Base-by-base conservation (phyloP, 2,113 vertebrate species). In the Scolopax mira region DNA sequence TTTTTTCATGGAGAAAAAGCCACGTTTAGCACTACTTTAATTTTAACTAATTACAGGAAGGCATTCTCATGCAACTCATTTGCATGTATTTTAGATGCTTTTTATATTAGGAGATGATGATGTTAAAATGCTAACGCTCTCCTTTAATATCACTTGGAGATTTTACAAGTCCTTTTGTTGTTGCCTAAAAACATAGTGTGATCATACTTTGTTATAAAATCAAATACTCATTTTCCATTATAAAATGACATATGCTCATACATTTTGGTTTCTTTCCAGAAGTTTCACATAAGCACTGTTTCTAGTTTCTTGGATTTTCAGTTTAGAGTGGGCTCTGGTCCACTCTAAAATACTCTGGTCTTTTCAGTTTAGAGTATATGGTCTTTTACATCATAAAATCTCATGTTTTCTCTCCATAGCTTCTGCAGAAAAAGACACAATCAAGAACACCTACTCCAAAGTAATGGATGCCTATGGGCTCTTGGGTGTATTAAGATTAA, bases 381-480 rank as follows among this genome's bases (percentile, higher is more conserved):
- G 22, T 39, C 65, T 84, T 75, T 67, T 65, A 17, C 22, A 27
- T 87, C 16, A 35, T 52, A 79, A 49, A 14, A 44, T 80, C 18
- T 70, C 79, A 17, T 1, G 4, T 74, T 94, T 91, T 95, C 42
- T 95, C 79, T 91, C 94, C 83, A 10, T 79, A 98, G 98, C 98
- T 85, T 97, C 99, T 74, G 99, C 99, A 79, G 99, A 99, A 97
- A 99, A 99, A 92, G 99, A 99, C 46, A 98, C 99, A 61, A 99
- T 99, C 93, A 99, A 99, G 97, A 98, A 95, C 70, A 97, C 98
- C 6, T 99, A 99, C 86, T 97, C 97, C 89, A 99, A 99, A 97
- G 99, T 99, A 87, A 97, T 99, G 93, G 99, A 99, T 96, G 99
- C 99, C 1, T 99, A 99, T 92, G 99, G 99, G 42, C 99, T 99